Evolutionary conservation across 1,140 invertebrate genomes (phyloP), one percentile per base, ranked within the genome.

Genomic region (Pseudomyrmex dendroicus): DNA sequence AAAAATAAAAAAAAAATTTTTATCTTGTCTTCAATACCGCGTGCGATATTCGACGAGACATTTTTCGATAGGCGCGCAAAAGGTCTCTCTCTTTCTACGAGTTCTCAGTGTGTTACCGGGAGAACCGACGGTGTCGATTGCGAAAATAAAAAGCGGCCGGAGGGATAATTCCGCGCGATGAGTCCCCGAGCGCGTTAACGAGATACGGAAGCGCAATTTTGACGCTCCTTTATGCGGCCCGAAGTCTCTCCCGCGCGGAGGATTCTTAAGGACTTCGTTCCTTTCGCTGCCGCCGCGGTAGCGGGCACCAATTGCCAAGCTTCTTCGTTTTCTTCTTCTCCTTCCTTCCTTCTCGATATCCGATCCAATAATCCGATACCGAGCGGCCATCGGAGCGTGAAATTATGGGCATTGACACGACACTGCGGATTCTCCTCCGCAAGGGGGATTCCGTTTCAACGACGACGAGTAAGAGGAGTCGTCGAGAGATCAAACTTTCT

Each of bases 311-410:
- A 91, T 89, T 83, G 70, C 78, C 74, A 44, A 64, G 82, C 50
- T 35, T 35, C 35, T 35, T 35, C 35, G 68, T 73, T 80, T 89
- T 90, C 87, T 89, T 90, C 87, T 67, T 77, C 74, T 67, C 67
- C 74, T 50, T 80, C 66, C 66, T 72, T 59, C 77, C 86, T 84
- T 64, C 83, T 84, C 85, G 89, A 92, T 92, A 91, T 91, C 85
- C 87, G 90, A 92, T 92, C 91, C 91, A 93, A 93, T 93, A 93
- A 92, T 91, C 90, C 89, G 89, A 90, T 90, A 89, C 90, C 92
- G 88, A 77, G 89, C 89, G 86, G 89, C 90, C 91, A 91, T 89
- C 82, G 90, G 68, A 92, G 89, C 91, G 91, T 92, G 91, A 93
- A 92, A 93, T 92, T 93, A 93, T 93, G 91, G 90, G 87, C 90